Evolutionary conservation across 2,797 vertebrate genomes (phyloP).

Genomic region (Hylomyscus alleni): DNA sequence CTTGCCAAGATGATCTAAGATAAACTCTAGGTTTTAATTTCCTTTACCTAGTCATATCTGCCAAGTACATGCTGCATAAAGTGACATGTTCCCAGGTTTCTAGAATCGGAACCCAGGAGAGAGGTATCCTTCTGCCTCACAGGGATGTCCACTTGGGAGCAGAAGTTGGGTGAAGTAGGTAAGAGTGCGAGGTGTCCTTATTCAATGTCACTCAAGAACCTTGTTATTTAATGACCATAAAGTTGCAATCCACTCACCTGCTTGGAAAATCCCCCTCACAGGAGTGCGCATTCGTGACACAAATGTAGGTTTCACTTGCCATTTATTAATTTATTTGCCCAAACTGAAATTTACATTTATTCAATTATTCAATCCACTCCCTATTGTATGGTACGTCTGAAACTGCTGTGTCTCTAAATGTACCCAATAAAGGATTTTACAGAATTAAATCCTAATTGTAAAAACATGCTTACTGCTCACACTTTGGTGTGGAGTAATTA

Average conservation of each 20-base stretch:
- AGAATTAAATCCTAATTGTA: conserved; percentile 83
- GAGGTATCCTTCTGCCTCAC: conserved; percentile 7
- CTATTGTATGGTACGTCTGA: conserved; percentile 81
- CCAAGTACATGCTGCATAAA: not conserved
- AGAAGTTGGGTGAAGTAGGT: conserved; percentile 52
- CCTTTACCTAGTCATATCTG: conserved; percentile 20
- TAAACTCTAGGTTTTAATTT: not conserved
- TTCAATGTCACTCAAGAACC: conserved; percentile 55
- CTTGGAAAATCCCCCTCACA: conserved; percentile 66
- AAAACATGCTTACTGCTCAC: conserved; percentile 82
- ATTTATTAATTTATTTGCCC: conserved; percentile 77
- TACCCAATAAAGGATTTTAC: conserved; percentile 68
- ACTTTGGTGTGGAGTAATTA: conserved; percentile 81
- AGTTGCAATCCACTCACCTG: conserved; percentile 43
- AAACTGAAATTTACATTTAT: conserved; percentile 79
- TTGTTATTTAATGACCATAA: conserved; percentile 64
- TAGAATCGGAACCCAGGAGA: not conserved
- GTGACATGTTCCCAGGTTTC: not conserved
- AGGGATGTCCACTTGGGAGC: not conserved
- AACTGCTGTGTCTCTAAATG: conserved; percentile 85
- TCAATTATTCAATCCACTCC: conserved; percentile 78
- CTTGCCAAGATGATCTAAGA: conserved; percentile 11
- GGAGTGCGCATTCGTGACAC: conserved; percentile 55
- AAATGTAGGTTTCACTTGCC: conserved; percentile 66
- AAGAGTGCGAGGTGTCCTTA: not conserved